These are phyloP conservation scores for Ameiurus melas DNA, from an alignment of 2,113 vertebrate species.

Conservation along the genomic window DNA sequence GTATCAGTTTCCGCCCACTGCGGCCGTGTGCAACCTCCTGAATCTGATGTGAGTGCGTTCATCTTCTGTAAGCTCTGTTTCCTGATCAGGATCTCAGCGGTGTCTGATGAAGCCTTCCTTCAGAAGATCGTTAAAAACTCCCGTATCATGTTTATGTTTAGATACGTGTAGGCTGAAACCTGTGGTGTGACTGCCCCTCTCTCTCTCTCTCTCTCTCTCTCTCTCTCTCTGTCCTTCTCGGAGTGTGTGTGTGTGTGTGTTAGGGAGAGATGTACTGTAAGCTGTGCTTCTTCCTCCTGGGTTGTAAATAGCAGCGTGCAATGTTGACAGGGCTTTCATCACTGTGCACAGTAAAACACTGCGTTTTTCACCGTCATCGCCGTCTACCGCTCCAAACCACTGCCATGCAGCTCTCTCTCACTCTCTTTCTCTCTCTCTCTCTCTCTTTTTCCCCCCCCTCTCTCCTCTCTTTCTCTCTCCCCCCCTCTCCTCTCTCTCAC, in stretches of 20 bases:
- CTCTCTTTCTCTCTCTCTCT: not conserved
- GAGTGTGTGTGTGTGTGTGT: not conserved
- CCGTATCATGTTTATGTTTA: not conserved
- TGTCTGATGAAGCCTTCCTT: too few relatives aligned
- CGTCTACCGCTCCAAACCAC: not conserved
- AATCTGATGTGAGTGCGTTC: too few relatives aligned
- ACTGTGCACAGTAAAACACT: constrained; percentile 7
- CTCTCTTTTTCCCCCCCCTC: not conserved
- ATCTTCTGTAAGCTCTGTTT: too few relatives aligned
- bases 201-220: too few relatives aligned
- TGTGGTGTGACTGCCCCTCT: not conserved
- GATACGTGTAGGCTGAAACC: not conserved
- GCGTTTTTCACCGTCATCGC: constrained; percentile 24
- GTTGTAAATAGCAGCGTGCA: constrained; percentile 50
- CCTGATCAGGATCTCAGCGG: too few relatives aligned
- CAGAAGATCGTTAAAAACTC: too few relatives aligned
- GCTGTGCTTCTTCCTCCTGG: constrained; percentile 31
- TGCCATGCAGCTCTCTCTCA: not conserved
- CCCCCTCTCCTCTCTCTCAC: too few relatives aligned
- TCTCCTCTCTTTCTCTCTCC: not conserved
- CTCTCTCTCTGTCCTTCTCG: too few relatives aligned
- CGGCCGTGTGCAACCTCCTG: too few relatives aligned
- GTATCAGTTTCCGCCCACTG: too few relatives aligned
- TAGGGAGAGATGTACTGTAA: constrained; percentile 25
- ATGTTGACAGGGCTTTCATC: constrained; percentile 40